phyloP scores from a whole-genome alignment of 2,797 vertebrate species.

The Sebastes diaconus region DNA sequence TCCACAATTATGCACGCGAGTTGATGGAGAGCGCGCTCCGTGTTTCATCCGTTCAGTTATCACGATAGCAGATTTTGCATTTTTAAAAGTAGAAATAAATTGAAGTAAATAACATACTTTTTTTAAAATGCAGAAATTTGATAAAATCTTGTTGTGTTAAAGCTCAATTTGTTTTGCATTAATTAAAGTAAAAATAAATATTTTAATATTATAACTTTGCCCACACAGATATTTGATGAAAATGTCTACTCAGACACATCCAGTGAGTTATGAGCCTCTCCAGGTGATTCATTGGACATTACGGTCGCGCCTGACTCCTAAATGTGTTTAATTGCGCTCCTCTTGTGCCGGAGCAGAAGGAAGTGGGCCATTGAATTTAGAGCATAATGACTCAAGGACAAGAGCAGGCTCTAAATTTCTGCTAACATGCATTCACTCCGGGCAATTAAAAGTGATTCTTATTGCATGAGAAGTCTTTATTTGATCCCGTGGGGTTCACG shows the following conservation, averaged over 20 bases:
- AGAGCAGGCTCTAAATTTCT: slow-evolving; percentile 68
- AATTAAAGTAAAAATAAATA: not conserved
- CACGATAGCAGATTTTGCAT: not conserved
- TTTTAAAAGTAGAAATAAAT: not conserved
- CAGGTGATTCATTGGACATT: slow-evolving; percentile 59
- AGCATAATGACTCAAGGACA: slow-evolving; percentile 68
- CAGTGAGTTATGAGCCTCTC: slow-evolving; percentile 46
- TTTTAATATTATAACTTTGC: not conserved
- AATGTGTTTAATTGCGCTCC: slow-evolving; percentile 73
- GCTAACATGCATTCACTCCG: slow-evolving; percentile 55
- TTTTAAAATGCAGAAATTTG: not conserved
- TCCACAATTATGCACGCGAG: slow-evolving; percentile 29
- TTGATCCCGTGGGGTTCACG: slow-evolving; percentile 53
- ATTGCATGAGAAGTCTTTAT: slow-evolving; percentile 58
- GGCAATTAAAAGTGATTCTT: slow-evolving; percentile 59
- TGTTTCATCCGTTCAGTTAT: not conserved
- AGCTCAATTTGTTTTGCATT: not conserved
- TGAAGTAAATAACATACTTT: not conserved
- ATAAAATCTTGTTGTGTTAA: not conserved
- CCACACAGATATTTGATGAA: not conserved
- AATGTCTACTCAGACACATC: slow-evolving; percentile 16
- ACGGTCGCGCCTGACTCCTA: slow-evolving; percentile 55
- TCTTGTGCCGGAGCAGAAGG: slow-evolving; percentile 57
- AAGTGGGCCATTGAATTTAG: slow-evolving; percentile 70
- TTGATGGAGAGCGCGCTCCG: slow-evolving; percentile 3